phyloP scores from a whole-genome alignment of 2,113 vertebrate species.

The Onychostoma macrolepis region DNA sequence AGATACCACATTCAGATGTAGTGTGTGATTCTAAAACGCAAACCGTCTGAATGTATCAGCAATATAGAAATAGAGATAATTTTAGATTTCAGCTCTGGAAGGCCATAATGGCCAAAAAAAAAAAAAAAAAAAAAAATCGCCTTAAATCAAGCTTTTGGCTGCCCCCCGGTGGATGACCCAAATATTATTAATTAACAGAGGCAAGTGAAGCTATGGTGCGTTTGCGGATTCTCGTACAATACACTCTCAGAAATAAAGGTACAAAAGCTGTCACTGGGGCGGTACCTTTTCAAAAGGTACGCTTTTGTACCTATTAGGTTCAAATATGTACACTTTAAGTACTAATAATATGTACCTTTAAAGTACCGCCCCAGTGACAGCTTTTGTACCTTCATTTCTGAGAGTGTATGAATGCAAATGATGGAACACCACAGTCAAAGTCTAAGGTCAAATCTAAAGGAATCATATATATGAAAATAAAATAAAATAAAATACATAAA shows the following conservation, averaged over 20 bases:
- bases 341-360: no score
- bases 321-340: no score
- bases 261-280: no score
- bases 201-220: not conserved
- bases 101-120: not conserved
- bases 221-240: not conserved
- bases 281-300: no score
- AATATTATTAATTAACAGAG: not conserved
- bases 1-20: not conserved
- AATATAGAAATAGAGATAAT: not conserved
- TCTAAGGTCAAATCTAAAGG: not conserved
- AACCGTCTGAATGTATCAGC: not conserved
- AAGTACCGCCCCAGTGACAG: no score
- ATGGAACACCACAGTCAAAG: no score
- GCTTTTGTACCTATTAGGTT: no score
- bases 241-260: no score
- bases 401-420: no score
- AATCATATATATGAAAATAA: not conserved
- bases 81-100: not conserved
- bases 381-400: no score
- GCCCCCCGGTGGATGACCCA: not conserved
- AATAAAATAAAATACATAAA: no score
- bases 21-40: not conserved
- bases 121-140: no score
- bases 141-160: conserved; percentile 8